Evolutionary conservation across 2,797 vertebrate species (phyloP).

Genomic region (Cossypha polioptera): DNA sequence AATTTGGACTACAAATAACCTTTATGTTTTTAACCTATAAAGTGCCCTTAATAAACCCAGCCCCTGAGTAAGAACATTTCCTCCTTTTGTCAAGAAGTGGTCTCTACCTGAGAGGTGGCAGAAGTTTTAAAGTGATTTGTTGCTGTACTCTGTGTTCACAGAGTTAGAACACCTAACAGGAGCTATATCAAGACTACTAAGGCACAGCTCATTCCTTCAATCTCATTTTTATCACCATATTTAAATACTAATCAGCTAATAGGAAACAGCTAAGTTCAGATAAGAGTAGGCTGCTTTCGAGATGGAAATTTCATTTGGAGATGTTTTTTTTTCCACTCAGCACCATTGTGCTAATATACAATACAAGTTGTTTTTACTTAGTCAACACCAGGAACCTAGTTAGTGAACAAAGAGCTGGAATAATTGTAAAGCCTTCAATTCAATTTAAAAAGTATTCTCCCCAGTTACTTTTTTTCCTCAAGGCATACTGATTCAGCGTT

Average conservation of each 20-base stretch:
- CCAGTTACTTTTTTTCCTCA: rapidly evolving
- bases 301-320: background rate
- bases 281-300: background rate
- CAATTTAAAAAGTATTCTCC: background rate
- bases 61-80: background rate
- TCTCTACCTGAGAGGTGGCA: background rate
- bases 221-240: background rate
- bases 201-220: background rate
- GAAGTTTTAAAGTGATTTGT: background rate
- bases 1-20: background rate
- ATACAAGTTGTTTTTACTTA: background rate
- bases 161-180: background rate
- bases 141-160: background rate
- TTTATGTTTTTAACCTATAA: background rate
- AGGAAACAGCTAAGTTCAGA: background rate
- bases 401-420: background rate
- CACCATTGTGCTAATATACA: background rate
- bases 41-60: background rate
- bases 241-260: background rate
- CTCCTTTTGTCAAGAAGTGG: background rate
- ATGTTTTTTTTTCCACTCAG: background rate
- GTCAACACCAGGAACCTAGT: background rate
- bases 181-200: background rate
- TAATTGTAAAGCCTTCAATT: background rate
- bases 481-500: background rate